phyloP scores from a whole-genome alignment of 2,888 invertebrate genomes.

The Ceraclea dissimilis region DNA sequence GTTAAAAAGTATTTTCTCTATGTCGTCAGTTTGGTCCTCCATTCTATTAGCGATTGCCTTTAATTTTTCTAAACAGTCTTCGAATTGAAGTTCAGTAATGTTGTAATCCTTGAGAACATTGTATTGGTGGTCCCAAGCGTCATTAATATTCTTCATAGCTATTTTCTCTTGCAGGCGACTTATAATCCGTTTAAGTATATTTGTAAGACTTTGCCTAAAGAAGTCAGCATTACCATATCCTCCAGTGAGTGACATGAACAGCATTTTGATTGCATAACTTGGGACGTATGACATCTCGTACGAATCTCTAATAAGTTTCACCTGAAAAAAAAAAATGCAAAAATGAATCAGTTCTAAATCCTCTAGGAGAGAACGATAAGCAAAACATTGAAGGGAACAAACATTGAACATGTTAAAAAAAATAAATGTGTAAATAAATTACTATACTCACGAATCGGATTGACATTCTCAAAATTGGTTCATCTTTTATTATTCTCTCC shows the following conservation, averaged over 20 bases:
- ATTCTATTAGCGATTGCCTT: background rate
- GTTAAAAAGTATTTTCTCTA: background rate
- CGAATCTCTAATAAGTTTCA: background rate
- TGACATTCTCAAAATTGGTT: background rate
- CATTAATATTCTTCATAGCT: background rate
- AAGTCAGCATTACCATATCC: background rate
- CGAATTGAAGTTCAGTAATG: background rate
- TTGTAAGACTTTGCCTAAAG: background rate
- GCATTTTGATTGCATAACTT: background rate
- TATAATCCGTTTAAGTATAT: background rate
- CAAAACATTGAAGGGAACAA: too few relatives aligned
- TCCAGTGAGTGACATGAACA: background rate
- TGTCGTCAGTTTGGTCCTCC: background rate
- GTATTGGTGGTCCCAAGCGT: background rate
- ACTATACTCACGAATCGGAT: background rate
- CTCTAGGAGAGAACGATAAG: background rate
- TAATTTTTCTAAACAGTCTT: background rate
- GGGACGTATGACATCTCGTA: background rate
- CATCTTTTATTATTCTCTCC: background rate
- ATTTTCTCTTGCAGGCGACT: background rate
- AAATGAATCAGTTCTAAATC: background rate
- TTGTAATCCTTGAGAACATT: background rate
- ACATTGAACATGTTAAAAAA: too few relatives aligned
- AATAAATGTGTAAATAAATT: too few relatives aligned
- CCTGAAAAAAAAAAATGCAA: background rate